Percentiles rank a stretch among this genome's conserved stretches.
Conservation (phyloP, 2,797 vertebrate species). For the Liasis olivaceus region DNA sequence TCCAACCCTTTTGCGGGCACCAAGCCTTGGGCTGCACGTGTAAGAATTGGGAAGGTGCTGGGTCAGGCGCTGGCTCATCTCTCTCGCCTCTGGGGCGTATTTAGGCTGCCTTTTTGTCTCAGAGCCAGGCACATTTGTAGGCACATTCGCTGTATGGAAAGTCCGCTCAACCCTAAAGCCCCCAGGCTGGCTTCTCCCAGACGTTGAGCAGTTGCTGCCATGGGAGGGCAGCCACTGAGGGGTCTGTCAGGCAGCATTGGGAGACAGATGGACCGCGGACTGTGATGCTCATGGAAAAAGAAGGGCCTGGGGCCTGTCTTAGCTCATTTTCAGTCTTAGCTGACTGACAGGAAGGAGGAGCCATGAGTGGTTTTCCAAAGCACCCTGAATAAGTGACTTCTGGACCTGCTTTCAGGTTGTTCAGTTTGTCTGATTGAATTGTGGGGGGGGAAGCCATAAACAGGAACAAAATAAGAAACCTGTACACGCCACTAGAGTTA, state of each 20-base stretch:
- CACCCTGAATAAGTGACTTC: not conserved
- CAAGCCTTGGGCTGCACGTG: not conserved
- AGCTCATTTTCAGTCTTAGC: too few species aligned
- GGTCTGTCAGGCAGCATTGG: too few species aligned
- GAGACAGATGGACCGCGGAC: too few species aligned
- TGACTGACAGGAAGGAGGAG: too few species aligned
- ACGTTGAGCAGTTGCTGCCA: not conserved
- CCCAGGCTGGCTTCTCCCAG: not conserved
- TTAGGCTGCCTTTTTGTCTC: too few species aligned
- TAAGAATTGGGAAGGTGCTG: not conserved
- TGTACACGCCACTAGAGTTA: not conserved
- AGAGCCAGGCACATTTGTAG: not conserved
- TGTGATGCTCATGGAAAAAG: too few species aligned
- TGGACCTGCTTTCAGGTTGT: not conserved
- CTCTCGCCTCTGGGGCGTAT: too few species aligned
- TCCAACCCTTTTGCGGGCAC: not conserved
- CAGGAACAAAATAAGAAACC: not conserved
- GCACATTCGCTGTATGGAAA: too few species aligned
- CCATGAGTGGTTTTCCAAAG: not conserved
- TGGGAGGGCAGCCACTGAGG: too few species aligned
- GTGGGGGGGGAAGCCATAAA: not conserved
- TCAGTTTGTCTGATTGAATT: not conserved
- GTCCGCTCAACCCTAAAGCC: not conserved
- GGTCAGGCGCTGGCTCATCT: too few species aligned
- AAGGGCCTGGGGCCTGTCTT: too few species aligned